Conservation (phyloP, 53 echinoderm and acorn worm species). For the Glandiceps talaboti region DNA sequence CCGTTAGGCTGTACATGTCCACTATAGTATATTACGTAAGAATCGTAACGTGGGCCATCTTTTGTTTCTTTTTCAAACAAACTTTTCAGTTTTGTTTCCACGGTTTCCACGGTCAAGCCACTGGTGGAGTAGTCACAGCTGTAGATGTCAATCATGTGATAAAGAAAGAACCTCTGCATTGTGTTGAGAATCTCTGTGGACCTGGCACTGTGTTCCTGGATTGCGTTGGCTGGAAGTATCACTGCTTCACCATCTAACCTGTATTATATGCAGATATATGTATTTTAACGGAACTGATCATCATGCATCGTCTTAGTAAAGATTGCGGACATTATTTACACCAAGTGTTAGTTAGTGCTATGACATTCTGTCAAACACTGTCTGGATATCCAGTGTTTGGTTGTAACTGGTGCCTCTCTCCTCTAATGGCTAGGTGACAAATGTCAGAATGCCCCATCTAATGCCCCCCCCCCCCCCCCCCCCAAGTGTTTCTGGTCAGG, state of each 20-base stretch:
- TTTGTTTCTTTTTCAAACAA: constrained; percentile 44
- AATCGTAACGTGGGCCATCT: constrained; percentile 74
- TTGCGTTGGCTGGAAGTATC: constrained; percentile 51
- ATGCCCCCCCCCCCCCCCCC: no score
- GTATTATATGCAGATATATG: not conserved
- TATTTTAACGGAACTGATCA: no score
- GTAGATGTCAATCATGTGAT: constrained; percentile 90
- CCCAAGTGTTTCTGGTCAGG: no score
- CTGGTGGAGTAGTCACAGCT: constrained; percentile 92
- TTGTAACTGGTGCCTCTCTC: no score
- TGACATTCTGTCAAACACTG: no score
- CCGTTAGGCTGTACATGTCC: constrained; percentile 83
- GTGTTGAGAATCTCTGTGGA: constrained; percentile 78
- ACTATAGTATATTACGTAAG: constrained; percentile 87
- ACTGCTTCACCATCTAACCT: constrained; percentile 62
- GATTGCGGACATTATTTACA: no score
- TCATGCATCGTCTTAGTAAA: no score
- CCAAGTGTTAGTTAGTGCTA: no score
- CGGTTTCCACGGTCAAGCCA: constrained; percentile 44
- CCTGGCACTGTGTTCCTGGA: constrained; percentile 71
- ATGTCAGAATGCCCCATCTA: no score
- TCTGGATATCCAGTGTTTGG: no score
- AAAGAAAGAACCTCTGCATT: constrained; percentile 78
- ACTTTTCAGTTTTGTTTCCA: constrained; percentile 59
- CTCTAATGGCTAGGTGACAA: no score